Base-by-base conservation (phyloP, 2,797 vertebrate genomes). In the Ciconia nigra region DNA sequence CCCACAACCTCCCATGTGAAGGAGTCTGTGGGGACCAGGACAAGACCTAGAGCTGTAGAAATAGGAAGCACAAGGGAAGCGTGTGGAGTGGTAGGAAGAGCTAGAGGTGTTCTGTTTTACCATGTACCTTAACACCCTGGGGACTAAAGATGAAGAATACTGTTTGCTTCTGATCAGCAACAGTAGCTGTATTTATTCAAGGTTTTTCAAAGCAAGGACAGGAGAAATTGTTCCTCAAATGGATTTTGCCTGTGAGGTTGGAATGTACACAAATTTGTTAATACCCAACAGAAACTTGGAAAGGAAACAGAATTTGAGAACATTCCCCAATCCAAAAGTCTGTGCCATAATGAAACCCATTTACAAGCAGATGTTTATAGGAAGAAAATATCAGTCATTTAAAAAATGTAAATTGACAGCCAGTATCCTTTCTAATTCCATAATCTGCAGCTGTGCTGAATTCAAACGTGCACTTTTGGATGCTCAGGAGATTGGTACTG, bases 381-480 rank as follows among this genome's bases (percentile, higher is more conserved):
- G 35, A 29, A 89, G 92, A 94, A 90, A 84, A 79, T 9, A 94
- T 72, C 90, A 92, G 67, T 92, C 35, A 93, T 95, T 96, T 95
- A 33, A 97, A 97, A 94, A 95, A 88, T 93, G 70, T 92, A 93
- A 96, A 93, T 71, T 91, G 93, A 83, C 83, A 96, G 54, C 35
- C 76, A 95, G 87, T 91, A 86, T 93, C 73, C 54, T 94, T 93
- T 78, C 70, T 94, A 91, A 96, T 93, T 97, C 93, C 87, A 81
- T 90, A 72, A 88, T 93, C 80, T 96, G 87, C 83, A 94, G 91
- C 89, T 93, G 81, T 89, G 77, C 72, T 89, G 70, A 82, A 85
- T 88, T 89, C 90, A 87, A 82, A 82, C 42, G 1, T 88, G 78
- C 62, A 61, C 66, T 96, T 95, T n/a, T 49, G 65, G 74, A 55